Percentiles rank a stretch among this genome's conserved stretches.
These are phyloP conservation scores for Isichthys henryi DNA, from an alignment of 2,113 vertebrate species.

Conservation along the genomic window DNA sequence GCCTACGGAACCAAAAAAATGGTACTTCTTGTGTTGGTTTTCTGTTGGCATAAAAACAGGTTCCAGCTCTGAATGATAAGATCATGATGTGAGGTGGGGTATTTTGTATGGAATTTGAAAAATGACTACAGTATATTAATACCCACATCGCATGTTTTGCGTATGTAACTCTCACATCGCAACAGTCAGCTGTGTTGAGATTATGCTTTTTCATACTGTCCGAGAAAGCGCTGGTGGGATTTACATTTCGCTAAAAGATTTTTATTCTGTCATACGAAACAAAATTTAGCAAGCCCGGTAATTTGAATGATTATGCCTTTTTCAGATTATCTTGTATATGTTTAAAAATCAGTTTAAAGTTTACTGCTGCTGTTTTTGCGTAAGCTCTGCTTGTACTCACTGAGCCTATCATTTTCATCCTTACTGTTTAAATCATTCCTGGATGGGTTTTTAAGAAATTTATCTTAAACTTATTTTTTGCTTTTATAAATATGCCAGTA, in stretches of 20 bases:
- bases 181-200: background rate
- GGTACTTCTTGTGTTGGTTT: background rate
- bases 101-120: background rate
- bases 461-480: background rate
- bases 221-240: background rate
- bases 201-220: background rate
- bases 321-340: background rate
- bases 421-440: background rate
- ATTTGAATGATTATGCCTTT: background rate
- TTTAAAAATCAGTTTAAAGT: background rate
- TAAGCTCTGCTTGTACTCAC: background rate
- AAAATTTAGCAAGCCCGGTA: background rate
- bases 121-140: background rate
- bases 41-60: background rate
- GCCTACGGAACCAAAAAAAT: background rate
- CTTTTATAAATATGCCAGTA: background rate
- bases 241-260: background rate
- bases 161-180: background rate
- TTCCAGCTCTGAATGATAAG: background rate
- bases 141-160: background rate
- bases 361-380: background rate
- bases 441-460: background rate
- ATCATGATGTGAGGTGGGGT: background rate
- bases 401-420: background rate
- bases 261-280: background rate